A percentile compares a stretch with the other conserved stretches of the same genome.
phyloP scores from a whole-genome alignment of 2,113 vertebrate species.

The Myotis davidii region DNA sequence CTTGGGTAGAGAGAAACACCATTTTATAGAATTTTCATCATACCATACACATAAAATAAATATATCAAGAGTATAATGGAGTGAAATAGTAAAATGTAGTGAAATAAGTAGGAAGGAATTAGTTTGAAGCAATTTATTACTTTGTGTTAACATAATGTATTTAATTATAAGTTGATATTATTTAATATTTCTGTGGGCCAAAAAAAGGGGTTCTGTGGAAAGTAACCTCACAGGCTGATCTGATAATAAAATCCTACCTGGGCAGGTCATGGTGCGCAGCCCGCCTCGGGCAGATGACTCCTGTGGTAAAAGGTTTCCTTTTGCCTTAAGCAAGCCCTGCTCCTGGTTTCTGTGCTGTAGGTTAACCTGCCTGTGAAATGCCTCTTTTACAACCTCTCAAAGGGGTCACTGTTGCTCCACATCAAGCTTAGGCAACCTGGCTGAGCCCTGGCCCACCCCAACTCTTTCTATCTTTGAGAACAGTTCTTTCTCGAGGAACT shows the following conservation, averaged over 20 bases:
- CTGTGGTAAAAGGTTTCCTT: neutral
- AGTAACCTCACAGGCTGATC: neutral
- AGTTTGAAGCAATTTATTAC: neutral
- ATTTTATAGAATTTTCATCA: neutral
- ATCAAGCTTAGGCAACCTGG: neutral
- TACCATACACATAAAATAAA: neutral
- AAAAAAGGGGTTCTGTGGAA: neutral
- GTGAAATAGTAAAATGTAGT: neutral
- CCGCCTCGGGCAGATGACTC: neutral
- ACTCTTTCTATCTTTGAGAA: neutral
- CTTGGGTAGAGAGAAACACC: neutral
- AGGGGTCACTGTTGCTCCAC: neutral
- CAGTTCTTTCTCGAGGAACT: neutral
- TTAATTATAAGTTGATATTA: constrained; percentile 1
- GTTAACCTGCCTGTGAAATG: neutral
- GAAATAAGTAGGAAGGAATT: neutral
- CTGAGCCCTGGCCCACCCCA: neutral
- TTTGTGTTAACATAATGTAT: neutral
- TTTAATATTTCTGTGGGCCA: neutral
- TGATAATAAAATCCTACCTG: neutral
- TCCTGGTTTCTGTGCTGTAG: neutral
- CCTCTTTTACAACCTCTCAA: neutral
- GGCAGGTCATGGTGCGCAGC: neutral
- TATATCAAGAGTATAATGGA: neutral
- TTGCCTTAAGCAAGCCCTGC: neutral